Conservation (phyloP, 1,140 invertebrate genomes). For the Araneus ventricosus region DNA sequence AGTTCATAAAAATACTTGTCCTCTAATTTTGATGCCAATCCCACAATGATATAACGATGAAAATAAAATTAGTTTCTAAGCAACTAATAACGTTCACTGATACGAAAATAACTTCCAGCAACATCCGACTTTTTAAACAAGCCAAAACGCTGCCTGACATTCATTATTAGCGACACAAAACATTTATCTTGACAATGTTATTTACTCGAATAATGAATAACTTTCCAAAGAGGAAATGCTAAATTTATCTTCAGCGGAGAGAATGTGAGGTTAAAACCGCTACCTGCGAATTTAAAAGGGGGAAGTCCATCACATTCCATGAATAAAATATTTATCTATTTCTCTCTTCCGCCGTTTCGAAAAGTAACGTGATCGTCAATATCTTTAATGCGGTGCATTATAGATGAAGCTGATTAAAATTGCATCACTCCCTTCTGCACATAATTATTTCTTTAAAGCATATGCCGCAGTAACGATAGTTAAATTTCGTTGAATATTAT, state of each 20-base stretch:
- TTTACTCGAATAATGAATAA: background rate
- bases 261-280: background rate
- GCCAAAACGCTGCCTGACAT: too few relatives aligned
- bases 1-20: too few relatives aligned
- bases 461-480: background rate
- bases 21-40: too few relatives aligned
- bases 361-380: background rate
- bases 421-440: background rate
- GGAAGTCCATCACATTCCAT: too few relatives aligned
- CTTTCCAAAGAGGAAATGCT: background rate
- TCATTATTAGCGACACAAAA: too few relatives aligned
- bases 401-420: background rate
- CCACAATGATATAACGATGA: too few relatives aligned
- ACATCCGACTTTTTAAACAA: too few relatives aligned
- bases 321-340: constrained; percentile 1
- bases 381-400: background rate
- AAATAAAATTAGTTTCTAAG: too few relatives aligned
- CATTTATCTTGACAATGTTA: too few relatives aligned
- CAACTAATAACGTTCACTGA: too few relatives aligned
- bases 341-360: background rate
- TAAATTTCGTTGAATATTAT: background rate
- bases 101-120: too few relatives aligned
- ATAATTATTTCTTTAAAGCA: background rate
- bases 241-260: background rate
- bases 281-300: background rate